Percentiles rank a stretch among this genome's conserved stretches.
phyloP scores from a whole-genome alignment of 2,113 vertebrate species.

The Carassius carassius region DNA sequence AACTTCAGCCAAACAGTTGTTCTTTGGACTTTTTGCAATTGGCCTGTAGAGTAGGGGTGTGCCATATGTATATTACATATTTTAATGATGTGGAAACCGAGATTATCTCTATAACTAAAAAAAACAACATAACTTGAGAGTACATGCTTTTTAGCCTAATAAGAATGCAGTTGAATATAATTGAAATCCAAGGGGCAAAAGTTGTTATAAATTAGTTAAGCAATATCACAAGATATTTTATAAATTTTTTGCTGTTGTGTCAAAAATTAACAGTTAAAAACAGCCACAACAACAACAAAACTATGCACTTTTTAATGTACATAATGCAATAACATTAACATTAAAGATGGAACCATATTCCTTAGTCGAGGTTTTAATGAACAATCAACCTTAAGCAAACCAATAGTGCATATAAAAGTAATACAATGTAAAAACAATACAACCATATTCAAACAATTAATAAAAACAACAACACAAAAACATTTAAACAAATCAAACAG shows the following conservation, averaged over 20 bases:
- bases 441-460: neutral
- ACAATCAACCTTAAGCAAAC: neutral
- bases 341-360: neutral
- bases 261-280: neutral
- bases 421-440: neutral
- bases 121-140: neutral
- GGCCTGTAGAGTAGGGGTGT: neutral
- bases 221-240: too few relatives aligned
- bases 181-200: neutral
- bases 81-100: neutral
- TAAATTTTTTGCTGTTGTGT: neutral
- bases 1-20: neutral
- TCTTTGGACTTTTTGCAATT: neutral
- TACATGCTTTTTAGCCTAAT: neutral
- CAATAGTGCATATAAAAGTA: neutral
- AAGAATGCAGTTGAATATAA: neutral
- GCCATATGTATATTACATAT: neutral
- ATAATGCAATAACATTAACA: neutral
- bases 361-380: neutral
- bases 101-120: neutral
- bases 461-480: neutral
- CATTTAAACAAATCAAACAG: neutral
- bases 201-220: neutral
- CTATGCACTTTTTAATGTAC: too few relatives aligned
- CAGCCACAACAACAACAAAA: too few relatives aligned